Evolutionary conservation across 2,888 invertebrate species (phyloP), one percentile per base, ranked within the genome.

Genomic region (Tinea trinotella): DNA sequence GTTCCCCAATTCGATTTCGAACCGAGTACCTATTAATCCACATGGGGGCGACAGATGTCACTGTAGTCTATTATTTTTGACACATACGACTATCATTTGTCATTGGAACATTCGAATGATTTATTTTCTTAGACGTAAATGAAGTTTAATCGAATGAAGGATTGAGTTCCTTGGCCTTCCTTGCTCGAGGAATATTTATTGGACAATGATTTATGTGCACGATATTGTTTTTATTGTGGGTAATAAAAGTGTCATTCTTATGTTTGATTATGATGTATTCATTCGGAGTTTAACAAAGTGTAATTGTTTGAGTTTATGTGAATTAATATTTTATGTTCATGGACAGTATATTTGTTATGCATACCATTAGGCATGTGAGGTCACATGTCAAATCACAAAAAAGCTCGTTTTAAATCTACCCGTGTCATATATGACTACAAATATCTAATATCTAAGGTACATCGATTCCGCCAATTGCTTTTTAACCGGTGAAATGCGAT

Each of bases 21-120:
- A 82, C 76, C 76, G 73, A 40, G 3, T 17, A 18, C 34, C 74
- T 80, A 83, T 83, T 83, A 83, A 81, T 77, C 74, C 76, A 70
- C 70, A 12, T 9, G 53, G 30, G 57, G 62, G 61, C 66, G 74
- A 76, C 83, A 85, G 76, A 79, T 83, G 83, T 80, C 83, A 67
- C 71, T 70, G 64, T 62, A 69, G 71, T 76, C 81, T 75, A 81
- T 83, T 83, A 84, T 77, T 83, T 84, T 79, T 79, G 80, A 80
- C 82, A 76, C 74, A 73, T 71, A 68, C 71, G 64, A 72, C 71
- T 80, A 76, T 81, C 73, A 76, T 76, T 78, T 80, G 79, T 76
- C 72, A 61, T 67, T 66, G 61, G 40, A 52, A 52, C 34, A 46
- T 46, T 46, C 46, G 61, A 68, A 65, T 71, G 72, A 74, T 74